phyloP scores from a whole-genome alignment of 2,888 invertebrate genomes.

The Dastarcus helophoroides region DNA sequence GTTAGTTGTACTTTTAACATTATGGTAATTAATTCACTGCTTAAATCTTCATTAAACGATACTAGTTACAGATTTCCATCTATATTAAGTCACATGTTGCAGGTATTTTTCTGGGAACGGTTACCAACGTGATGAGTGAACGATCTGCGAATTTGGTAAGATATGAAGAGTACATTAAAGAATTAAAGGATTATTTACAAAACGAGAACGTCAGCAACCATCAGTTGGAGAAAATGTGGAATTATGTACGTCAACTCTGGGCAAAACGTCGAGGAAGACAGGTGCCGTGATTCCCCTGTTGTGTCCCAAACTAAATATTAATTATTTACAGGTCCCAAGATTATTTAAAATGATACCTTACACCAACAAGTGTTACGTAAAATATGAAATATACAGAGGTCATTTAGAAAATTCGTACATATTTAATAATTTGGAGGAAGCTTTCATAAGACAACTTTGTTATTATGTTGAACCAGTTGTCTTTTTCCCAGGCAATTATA shows the following conservation, averaged over 20 bases:
- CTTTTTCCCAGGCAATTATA: slow-evolving; percentile 45
- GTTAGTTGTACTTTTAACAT: no score
- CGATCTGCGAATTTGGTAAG: slow-evolving; percentile 41
- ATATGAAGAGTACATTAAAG: slow-evolving; percentile 43
- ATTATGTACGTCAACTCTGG: slow-evolving; percentile 43
- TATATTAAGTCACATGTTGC: background rate
- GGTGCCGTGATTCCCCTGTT: slow-evolving; percentile 24
- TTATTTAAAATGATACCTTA: slow-evolving; percentile 39
- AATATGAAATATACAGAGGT: slow-evolving; percentile 41
- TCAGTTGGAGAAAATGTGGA: slow-evolving; percentile 45
- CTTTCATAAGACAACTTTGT: slow-evolving; percentile 41
- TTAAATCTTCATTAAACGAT: no score
- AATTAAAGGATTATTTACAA: slow-evolving; percentile 40
- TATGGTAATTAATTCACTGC: no score
- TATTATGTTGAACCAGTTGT: slow-evolving; percentile 42
- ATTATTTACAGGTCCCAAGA: slow-evolving; percentile 30
- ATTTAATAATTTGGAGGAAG: slow-evolving; percentile 40
- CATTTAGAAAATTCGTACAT: slow-evolving; percentile 41
- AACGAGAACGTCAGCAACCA: slow-evolving; percentile 41
- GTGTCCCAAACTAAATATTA: slow-evolving; percentile 8
- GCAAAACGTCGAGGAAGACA: slow-evolving; percentile 42
- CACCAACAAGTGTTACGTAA: slow-evolving; percentile 39
- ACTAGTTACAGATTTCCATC: no score
- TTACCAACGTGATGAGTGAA: slow-evolving; percentile 43
- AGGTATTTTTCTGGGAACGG: slow-evolving; percentile 44